Conservation (phyloP, 2,888 invertebrate species). For the Bugula neritina region DNA sequence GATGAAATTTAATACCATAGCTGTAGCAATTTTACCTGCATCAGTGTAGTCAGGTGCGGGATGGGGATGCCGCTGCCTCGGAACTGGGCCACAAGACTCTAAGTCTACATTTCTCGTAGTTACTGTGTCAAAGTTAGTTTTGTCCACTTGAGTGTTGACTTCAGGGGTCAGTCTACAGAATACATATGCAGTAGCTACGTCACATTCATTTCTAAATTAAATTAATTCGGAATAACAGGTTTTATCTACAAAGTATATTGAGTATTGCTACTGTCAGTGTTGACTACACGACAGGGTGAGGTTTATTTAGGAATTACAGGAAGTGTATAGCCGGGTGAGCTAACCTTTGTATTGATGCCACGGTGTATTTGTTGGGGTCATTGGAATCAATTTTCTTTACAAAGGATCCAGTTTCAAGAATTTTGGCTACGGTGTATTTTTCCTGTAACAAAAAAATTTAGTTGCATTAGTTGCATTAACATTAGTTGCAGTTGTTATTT, state of each 20-base stretch:
- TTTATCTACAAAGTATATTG: no score
- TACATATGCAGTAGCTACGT: not conserved
- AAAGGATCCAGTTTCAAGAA: slow-evolving; percentile 29
- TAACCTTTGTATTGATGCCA: no score
- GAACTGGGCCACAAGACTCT: not conserved
- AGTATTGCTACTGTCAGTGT: no score
- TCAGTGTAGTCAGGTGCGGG: not conserved
- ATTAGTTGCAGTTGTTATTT: no score
- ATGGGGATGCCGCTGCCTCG: not conserved
- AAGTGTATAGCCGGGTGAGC: no score
- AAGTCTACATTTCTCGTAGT: not conserved
- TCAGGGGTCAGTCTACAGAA: not conserved
- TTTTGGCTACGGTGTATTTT: slow-evolving; percentile 31
- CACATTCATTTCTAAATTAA: no score
- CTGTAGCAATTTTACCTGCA: not conserved
- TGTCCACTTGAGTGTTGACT: not conserved
- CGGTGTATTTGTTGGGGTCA: not conserved
- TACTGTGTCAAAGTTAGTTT: not conserved
- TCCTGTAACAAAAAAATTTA: slow-evolving; percentile 29
- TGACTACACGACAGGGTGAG: no score
- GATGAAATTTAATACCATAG: not conserved
- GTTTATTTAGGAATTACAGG: no score
- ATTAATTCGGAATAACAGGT: no score
- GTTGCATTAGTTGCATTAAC: no score
- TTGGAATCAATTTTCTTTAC: not conserved